Percentiles rank a stretch among this genome's conserved stretches.
Evolutionary conservation across 2,113 vertebrate species (phyloP).

Genomic region (Ciconia maguari): DNA sequence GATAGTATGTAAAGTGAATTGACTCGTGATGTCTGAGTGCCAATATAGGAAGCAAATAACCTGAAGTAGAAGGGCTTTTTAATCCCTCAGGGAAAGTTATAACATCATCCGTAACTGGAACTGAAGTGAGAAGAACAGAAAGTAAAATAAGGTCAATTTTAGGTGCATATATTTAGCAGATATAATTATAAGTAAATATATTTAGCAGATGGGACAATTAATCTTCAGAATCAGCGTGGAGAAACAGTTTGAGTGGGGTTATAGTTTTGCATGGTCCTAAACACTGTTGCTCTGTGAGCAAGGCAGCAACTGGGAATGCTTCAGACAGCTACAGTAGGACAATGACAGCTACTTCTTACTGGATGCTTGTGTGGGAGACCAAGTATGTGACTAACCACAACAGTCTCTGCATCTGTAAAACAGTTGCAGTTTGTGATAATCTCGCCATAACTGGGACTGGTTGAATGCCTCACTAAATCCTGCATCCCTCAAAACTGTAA

Average conservation of each 20-base stretch:
- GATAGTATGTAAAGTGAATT: conserved; percentile 11
- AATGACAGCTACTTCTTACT: background rate
- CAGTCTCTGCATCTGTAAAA: background rate
- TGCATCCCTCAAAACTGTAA: background rate
- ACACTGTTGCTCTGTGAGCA: accelerated
- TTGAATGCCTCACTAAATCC: background rate
- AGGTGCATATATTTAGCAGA: background rate
- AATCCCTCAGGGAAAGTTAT: background rate
- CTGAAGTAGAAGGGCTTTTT: background rate
- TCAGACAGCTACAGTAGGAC: background rate
- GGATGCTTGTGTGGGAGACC: background rate
- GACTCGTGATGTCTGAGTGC: background rate
- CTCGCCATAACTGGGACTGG: background rate
- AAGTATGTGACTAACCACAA: background rate
- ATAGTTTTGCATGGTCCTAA: background rate
- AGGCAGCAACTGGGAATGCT: background rate
- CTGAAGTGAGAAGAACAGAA: background rate
- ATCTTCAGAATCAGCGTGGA: background rate
- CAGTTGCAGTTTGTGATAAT: background rate
- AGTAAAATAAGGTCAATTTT: background rate
- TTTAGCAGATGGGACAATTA: background rate
- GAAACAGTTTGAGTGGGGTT: background rate
- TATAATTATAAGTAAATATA: background rate
- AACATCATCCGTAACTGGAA: background rate
- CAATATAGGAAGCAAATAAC: background rate